These are phyloP conservation scores for Echinarachnius parma DNA, from an alignment of 53 echinoderm and acorn worm species.

Conservation along the genomic window DNA sequence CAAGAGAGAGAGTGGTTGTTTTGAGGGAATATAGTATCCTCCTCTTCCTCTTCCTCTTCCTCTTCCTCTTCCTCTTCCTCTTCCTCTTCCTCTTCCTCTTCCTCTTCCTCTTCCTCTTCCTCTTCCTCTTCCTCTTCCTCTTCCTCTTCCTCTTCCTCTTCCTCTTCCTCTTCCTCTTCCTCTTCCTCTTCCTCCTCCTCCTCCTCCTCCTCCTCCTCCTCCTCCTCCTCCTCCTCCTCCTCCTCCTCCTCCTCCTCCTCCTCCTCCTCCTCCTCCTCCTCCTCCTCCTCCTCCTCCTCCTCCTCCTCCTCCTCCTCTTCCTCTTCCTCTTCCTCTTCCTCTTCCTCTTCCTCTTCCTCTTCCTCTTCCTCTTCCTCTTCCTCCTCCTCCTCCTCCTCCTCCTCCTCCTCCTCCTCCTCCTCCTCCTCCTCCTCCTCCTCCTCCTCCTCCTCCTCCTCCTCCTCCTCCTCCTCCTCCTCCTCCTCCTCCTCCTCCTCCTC, in stretches of 20 bases:
- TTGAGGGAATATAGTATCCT: too few species aligned
- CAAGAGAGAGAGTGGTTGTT: too few species aligned
- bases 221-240: not conserved
- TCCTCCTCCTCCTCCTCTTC: not conserved
- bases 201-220: not conserved
- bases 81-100: too few species aligned
- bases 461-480: not conserved
- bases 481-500: not conserved
- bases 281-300: not conserved
- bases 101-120: too few species aligned
- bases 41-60: too few species aligned
- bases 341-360: not conserved
- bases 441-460: not conserved
- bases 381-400: not conserved
- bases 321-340: not conserved
- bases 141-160: not conserved
- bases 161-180: not conserved
- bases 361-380: too few species aligned
- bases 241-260: not conserved
- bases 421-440: not conserved
- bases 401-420: not conserved
- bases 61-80: too few species aligned
- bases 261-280: not conserved
- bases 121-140: too few species aligned
- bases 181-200: not conserved